These are phyloP conservation scores for Lithophane ornitopus DNA, from an alignment of 2,888 invertebrate genomes.

Conservation along the genomic window DNA sequence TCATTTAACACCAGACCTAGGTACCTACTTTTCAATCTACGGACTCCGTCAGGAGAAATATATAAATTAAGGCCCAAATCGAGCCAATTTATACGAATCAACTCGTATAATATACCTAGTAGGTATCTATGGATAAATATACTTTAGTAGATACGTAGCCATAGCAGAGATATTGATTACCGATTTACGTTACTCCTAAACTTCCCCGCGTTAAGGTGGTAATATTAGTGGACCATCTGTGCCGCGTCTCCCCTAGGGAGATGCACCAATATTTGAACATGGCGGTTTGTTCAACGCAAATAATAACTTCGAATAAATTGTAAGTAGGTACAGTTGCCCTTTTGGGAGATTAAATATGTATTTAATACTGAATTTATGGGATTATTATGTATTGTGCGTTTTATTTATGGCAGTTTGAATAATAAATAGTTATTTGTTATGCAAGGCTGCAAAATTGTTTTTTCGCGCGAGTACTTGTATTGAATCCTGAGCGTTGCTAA, in stretches of 20 bases:
- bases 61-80: background rate
- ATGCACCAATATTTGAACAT: slow-evolving; percentile 68
- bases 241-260: slow-evolving; percentile 76
- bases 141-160: slow-evolving; percentile 21
- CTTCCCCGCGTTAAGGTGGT: slow-evolving; percentile 79
- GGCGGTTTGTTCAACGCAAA: slow-evolving; percentile 64
- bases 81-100: background rate
- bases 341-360: slow-evolving; percentile 59
- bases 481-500: no score
- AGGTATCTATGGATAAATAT: background rate
- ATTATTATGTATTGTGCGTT: slow-evolving; percentile 41
- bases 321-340: slow-evolving; percentile 60
- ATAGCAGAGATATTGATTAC: slow-evolving; percentile 80
- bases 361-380: slow-evolving; percentile 59
- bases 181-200: slow-evolving; percentile 77
- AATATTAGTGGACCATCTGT: slow-evolving; percentile 87
- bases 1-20: background rate
- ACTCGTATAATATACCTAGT: background rate
- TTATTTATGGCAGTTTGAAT: slow-evolving; percentile 26
- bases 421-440: background rate
- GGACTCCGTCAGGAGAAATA: background rate
- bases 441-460: no score
- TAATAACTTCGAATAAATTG: slow-evolving; percentile 65
- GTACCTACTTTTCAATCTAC: background rate
- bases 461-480: no score